phyloP scores from a whole-genome alignment of 2,888 invertebrate genomes.

The Agapostemon virescens region DNA sequence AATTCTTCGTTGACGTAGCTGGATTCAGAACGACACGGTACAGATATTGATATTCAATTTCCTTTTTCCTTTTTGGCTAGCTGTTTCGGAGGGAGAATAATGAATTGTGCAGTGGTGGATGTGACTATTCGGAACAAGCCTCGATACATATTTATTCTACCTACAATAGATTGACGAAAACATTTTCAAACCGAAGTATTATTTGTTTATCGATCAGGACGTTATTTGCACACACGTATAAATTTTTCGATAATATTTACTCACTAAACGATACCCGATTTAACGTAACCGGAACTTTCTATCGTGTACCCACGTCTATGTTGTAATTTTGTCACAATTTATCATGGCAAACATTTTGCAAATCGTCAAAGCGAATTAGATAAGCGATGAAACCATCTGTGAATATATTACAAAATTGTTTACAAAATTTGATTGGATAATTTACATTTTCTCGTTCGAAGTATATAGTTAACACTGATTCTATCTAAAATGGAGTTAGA shows the following conservation, averaged over 20 bases:
- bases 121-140: neutral
- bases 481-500: neutral
- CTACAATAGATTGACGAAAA: neutral
- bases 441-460: neutral
- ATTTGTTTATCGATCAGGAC: neutral
- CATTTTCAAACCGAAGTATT: neutral
- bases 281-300: neutral
- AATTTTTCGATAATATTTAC: neutral
- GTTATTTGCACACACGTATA: neutral
- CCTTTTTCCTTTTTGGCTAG: neutral
- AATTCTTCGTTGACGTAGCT: neutral
- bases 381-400: accelerated
- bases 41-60: constrained; percentile 10
- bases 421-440: neutral
- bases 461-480: neutral
- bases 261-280: neutral
- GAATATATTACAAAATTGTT: neutral
- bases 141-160: neutral
- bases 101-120: neutral
- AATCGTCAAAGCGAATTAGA: neutral
- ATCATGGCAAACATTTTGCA: neutral
- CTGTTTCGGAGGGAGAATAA: neutral
- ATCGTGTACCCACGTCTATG: neutral
- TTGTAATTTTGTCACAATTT: neutral
- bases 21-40: neutral